A percentile compares a stretch with the other conserved stretches of the same genome.
Conservation (phyloP, 2,888 invertebrate genomes). For the Drosophila mimetica region DNA sequence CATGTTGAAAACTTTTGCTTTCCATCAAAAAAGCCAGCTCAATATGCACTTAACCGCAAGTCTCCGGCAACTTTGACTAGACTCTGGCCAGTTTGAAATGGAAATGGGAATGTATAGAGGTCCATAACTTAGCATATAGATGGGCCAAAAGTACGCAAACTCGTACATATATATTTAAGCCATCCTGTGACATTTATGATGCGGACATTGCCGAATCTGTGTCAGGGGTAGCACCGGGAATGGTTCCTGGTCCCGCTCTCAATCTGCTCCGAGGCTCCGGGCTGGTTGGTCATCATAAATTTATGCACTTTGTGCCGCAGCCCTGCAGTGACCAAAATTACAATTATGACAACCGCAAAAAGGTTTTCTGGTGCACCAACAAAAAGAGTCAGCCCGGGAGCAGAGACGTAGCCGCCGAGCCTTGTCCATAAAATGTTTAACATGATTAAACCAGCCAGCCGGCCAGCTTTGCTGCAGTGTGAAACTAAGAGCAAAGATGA, state of each 20-base stretch:
- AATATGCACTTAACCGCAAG: slow-evolving; percentile 68
- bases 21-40: slow-evolving; percentile 49
- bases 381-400: slow-evolving; percentile 47
- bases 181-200: slow-evolving; percentile 62
- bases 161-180: slow-evolving; percentile 31
- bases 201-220: slow-evolving; percentile 60
- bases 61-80: slow-evolving; percentile 41
- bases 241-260: slow-evolving; percentile 10
- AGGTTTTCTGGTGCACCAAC: slow-evolving; percentile 78
- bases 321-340: slow-evolving; percentile 77
- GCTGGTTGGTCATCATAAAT: slow-evolving; percentile 71
- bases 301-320: slow-evolving; percentile 73
- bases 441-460: slow-evolving; percentile 66
- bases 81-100: slow-evolving; percentile 48
- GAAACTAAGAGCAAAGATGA: slow-evolving; percentile 13
- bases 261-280: background rate
- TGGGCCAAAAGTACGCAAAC: slow-evolving; percentile 5
- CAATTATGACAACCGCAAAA: slow-evolving; percentile 80
- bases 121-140: slow-evolving; percentile 27
- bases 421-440: slow-evolving; percentile 73
- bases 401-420: slow-evolving; percentile 10
- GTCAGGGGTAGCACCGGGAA: slow-evolving; percentile 47
- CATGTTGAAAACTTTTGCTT: slow-evolving; percentile 68
- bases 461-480: slow-evolving; percentile 52
- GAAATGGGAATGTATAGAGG: slow-evolving; percentile 38